Percentiles rank a stretch among this genome's conserved stretches.
These are phyloP conservation scores for Mus pahari DNA, from an alignment of 2,113 vertebrate species.

Conservation along the genomic window DNA sequence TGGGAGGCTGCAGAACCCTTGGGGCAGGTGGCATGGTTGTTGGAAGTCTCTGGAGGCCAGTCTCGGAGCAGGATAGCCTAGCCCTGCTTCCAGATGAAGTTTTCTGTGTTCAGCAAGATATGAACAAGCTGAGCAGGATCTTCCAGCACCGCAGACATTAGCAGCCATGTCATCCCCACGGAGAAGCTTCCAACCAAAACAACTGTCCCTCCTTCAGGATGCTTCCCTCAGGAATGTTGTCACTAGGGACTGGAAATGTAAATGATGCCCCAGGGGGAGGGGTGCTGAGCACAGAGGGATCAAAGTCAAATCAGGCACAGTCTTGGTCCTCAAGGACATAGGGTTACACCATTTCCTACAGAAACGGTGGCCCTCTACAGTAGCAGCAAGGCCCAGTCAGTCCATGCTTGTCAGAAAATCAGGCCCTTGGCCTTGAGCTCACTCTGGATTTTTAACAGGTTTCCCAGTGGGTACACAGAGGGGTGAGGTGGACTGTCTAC, in stretches of 20 bases:
- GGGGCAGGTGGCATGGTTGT: neutral
- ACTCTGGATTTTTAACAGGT: neutral
- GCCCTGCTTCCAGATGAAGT: neutral
- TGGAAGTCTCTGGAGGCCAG: neutral
- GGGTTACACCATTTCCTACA: neutral
- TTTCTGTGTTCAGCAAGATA: neutral
- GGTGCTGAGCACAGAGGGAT: neutral
- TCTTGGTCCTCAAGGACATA: neutral
- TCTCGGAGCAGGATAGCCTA: neutral
- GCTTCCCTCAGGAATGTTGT: neutral
- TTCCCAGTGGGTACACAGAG: accelerated
- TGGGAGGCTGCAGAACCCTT: too few species aligned
- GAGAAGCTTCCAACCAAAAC: neutral
- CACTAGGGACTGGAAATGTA: neutral
- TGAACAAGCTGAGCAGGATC: neutral
- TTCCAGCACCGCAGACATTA: neutral
- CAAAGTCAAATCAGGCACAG: neutral
- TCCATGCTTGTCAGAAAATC: neutral
- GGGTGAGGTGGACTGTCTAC: accelerated
- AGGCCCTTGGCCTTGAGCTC: too few species aligned
- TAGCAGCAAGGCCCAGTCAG: too few species aligned
- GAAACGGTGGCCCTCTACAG: neutral
- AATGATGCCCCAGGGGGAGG: too few species aligned
- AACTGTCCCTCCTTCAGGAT: neutral
- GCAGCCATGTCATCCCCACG: too few species aligned